Base-by-base conservation (phyloP, 2,113 vertebrate species). In the Andinoacara biseriatus region DNA sequence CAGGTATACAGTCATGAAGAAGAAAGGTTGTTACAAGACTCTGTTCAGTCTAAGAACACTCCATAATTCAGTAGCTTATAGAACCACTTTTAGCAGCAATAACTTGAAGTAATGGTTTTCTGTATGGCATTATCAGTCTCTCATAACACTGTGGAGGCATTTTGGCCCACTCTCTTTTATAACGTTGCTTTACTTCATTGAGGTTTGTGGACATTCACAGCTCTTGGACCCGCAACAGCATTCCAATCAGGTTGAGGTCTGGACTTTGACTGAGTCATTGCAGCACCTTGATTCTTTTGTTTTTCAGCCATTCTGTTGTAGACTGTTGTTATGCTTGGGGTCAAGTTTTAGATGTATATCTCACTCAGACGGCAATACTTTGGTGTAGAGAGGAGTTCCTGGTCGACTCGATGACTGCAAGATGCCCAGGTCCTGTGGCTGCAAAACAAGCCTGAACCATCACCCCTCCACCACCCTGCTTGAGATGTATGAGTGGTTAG, bases 281-380 rank as follows among this genome's bases (percentile, higher is more conserved):
- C 38, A 65, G 7, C n/a, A 17, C n/a, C 17, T 10, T 17, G 38
- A 65, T 24, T 65, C n/a, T 49, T 40, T 40, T 40, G 10, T 40
- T 40, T 40, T 40, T 40, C 40, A 40, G 40, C 3, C 9, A 40
- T 40, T 40, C 40, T 40, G 40, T 40, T 40, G 10, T 10, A 49
- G 46, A 17, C 15, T 49, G 46, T 15, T 49, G 46, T 5, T 49
- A 5, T 49, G 46, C 62, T 67, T 67, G 62, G 22, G 11, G 20
- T 0, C 1, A 22, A 65, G 35, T n/a, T 15, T 40, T 40, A 65
- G 14, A 35, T 63, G 35, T 2, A n/a, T n/a, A n/a, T n/a, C n/a
- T n/a, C 15, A 38, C 35, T 40, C 61, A 63, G 38, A 14, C 14
- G 11, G 61, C 10, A 63, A 0, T 40, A 63, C 61, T 38, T 63